Percentiles rank a stretch among this genome's conserved stretches.
These are phyloP conservation scores for Trigoniulus corallinus DNA, from an alignment of 1,140 invertebrate genomes.

Conservation along the genomic window DNA sequence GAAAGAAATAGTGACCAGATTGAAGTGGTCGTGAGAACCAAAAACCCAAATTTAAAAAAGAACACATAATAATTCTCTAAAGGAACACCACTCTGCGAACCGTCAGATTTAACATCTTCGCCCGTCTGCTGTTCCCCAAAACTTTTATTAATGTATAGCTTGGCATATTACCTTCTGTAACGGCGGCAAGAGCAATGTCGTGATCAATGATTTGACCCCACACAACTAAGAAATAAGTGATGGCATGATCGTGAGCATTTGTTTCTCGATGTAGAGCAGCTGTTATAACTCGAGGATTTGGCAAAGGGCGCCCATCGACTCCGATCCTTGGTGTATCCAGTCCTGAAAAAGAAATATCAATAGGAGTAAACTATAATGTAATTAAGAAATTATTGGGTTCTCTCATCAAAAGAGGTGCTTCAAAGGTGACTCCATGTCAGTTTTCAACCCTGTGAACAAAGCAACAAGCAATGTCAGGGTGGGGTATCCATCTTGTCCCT, in stretches of 20 bases:
- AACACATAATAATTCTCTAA: too few relatives aligned
- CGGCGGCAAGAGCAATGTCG: constrained; percentile 71
- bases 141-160: too few relatives aligned
- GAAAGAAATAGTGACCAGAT: too few relatives aligned
- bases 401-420: neutral
- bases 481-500: too few relatives aligned
- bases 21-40: too few relatives aligned
- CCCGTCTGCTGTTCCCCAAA: too few relatives aligned
- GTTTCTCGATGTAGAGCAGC: constrained; percentile 79
- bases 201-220: constrained; percentile 93
- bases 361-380: neutral
- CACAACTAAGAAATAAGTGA: constrained; percentile 79
- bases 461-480: neutral
- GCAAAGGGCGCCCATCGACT: constrained; percentile 47
- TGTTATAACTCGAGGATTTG: constrained; percentile 64
- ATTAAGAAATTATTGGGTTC: neutral
- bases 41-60: too few relatives aligned
- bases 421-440: neutral
- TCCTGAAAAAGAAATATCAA: constrained; percentile 13
- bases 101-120: too few relatives aligned
- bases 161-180: constrained; percentile 33
- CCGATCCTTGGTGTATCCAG: constrained; percentile 60
- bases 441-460: neutral
- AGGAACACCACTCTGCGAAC: too few relatives aligned
- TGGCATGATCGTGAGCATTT: constrained; percentile 81